Conservation (phyloP, 2,888 invertebrate genomes). For the Serrognathus titanus region DNA sequence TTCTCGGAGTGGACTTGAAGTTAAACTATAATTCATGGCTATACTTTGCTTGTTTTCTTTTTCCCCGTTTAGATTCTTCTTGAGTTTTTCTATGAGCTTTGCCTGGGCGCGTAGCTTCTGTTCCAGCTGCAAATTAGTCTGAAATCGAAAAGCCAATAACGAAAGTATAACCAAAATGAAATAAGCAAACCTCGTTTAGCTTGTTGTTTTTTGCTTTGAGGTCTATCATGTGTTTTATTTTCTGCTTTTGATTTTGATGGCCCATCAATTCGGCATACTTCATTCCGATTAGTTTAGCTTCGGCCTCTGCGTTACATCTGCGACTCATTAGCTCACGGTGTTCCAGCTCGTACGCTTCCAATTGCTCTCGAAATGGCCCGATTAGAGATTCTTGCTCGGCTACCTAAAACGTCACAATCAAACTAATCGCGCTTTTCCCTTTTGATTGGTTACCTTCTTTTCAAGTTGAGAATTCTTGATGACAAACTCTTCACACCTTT, state of each 20-base stretch:
- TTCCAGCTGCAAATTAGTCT: constrained; percentile 39
- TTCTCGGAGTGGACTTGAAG: constrained; percentile 50
- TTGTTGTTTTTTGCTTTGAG: constrained; percentile 50
- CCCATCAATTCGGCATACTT: constrained; percentile 61
- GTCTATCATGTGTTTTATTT: constrained; percentile 56
- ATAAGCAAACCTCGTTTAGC: constrained; percentile 46
- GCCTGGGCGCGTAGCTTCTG: constrained; percentile 36
- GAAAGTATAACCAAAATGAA: background rate
- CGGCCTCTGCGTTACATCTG: constrained; percentile 46
- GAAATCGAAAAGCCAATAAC: constrained; percentile 20
- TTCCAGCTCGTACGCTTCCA: constrained; percentile 52
- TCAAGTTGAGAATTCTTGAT: constrained; percentile 31
- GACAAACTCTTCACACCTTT: constrained; percentile 35
- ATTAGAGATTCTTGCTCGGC: constrained; percentile 37
- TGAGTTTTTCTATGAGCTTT: constrained; percentile 48
- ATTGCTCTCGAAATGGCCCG: constrained; percentile 48
- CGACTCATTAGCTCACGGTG: constrained; percentile 41
- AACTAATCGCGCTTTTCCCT: background rate
- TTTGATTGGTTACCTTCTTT: constrained; percentile 22
- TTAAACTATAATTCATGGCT: constrained; percentile 39
- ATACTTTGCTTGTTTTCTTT: constrained; percentile 48
- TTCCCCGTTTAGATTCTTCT: constrained; percentile 40
- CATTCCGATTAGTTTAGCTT: constrained; percentile 53
- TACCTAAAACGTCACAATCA: constrained; percentile 21
- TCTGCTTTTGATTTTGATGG: constrained; percentile 64